Evolutionary conservation across 2,888 invertebrate genomes (phyloP).

Genomic region (Parnassius glacialis): DNA sequence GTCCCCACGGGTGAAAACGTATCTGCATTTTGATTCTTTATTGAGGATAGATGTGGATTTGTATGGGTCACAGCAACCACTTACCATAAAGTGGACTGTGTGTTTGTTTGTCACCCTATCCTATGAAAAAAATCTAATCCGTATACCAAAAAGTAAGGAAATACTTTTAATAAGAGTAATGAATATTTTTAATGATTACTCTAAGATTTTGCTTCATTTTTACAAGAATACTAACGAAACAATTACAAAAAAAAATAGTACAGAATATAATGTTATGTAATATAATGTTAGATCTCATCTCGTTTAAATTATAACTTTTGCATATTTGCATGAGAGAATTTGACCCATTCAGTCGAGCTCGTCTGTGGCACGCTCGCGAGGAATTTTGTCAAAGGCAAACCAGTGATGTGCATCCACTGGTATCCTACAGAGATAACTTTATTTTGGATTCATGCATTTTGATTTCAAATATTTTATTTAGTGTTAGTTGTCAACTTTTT

Average conservation of each 20-base stretch:
- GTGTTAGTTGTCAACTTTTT: too few relatives aligned
- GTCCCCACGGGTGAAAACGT: too few relatives aligned
- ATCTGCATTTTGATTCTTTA: too few relatives aligned
- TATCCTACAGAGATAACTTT: constrained; percentile 33
- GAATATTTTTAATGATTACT: background rate
- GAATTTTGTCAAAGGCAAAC: constrained; percentile 63
- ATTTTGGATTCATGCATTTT: constrained; percentile 5
- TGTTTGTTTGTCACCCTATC: too few relatives aligned
- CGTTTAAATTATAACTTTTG: constrained; percentile 54
- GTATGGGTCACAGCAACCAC: too few relatives aligned
- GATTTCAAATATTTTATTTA: too few relatives aligned
- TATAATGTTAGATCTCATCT: constrained; percentile 42
- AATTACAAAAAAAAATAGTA: background rate
- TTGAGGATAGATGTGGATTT: too few relatives aligned
- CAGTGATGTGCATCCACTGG: constrained; percentile 39
- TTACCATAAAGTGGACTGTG: too few relatives aligned
- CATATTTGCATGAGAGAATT: constrained; percentile 55
- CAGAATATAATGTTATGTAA: constrained; percentile 25
- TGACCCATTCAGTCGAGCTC: constrained; percentile 48
- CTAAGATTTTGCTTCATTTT: background rate
- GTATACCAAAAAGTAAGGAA: too few relatives aligned
- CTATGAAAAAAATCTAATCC: too few relatives aligned
- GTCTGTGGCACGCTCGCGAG: constrained; percentile 43
- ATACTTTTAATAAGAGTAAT: background rate
- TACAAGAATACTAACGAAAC: too few relatives aligned